These are phyloP conservation scores for Cataglyphis albicans DNA, from an alignment of 2,888 invertebrate genomes.

Conservation along the genomic window DNA sequence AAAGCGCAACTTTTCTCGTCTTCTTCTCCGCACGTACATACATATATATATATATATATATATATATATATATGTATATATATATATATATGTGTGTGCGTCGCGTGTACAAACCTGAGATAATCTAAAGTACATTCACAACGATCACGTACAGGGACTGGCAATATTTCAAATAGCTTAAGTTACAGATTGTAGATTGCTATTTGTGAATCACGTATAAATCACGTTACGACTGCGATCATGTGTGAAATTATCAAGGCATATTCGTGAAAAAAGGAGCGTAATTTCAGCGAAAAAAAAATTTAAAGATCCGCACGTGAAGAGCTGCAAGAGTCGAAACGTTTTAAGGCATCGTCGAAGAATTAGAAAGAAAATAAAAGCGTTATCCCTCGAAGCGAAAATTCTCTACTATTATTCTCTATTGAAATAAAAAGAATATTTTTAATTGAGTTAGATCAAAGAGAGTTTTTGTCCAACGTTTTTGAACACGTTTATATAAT, in stretches of 20 bases:
- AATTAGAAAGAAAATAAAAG: slow-evolving; percentile 13
- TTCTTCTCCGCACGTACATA: slow-evolving; percentile 24
- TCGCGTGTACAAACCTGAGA: background rate
- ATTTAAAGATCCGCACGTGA: background rate
- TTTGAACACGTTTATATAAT: background rate
- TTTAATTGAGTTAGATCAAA: background rate
- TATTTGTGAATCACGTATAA: slow-evolving; percentile 37
- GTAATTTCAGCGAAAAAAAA: background rate
- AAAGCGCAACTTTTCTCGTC: slow-evolving; percentile 52
- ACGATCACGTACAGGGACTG: slow-evolving; percentile 50
- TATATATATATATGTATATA: no score
- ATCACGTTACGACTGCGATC: slow-evolving; percentile 28
- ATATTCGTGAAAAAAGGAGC: background rate
- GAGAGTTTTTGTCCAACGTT: background rate
- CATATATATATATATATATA: no score
- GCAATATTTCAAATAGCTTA: slow-evolving; percentile 41
- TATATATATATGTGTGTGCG: no score
- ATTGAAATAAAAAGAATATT: background rate
- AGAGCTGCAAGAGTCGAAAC: background rate
- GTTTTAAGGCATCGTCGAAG: background rate
- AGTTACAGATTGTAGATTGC: slow-evolving; percentile 28
- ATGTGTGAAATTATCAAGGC: slow-evolving; percentile 20
- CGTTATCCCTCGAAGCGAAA: background rate
- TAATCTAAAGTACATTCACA: slow-evolving; percentile 55
- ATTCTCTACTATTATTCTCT: background rate